phyloP scores from a whole-genome alignment of 2,888 invertebrate genomes.

The Orchesella flavescens region DNA sequence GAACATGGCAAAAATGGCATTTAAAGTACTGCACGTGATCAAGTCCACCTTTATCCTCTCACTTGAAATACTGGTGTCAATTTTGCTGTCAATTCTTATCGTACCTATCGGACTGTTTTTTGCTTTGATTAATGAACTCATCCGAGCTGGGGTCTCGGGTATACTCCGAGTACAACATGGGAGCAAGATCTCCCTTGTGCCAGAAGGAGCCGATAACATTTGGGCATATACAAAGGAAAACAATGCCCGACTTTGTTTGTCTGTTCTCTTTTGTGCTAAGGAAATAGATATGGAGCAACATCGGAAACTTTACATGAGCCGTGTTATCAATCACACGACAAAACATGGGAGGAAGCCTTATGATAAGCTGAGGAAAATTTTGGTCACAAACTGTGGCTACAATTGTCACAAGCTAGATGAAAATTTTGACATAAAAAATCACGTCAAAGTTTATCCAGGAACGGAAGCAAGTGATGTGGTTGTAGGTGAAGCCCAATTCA shows the following conservation, averaged over 20 bases:
- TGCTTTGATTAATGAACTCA: slow-evolving; percentile 61
- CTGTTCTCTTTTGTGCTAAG: slow-evolving; percentile 53
- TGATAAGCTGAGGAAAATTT: slow-evolving; percentile 66
- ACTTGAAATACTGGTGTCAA: slow-evolving; percentile 61
- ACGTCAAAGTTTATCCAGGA: slow-evolving; percentile 53
- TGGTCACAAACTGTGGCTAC: slow-evolving; percentile 62
- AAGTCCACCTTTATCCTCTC: slow-evolving; percentile 28
- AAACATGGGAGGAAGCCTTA: slow-evolving; percentile 61
- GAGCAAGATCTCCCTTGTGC: slow-evolving; percentile 41
- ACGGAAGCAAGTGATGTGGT: slow-evolving; percentile 7
- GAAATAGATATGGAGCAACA: slow-evolving; percentile 56
- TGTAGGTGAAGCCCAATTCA: slow-evolving; percentile 59
- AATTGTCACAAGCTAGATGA: slow-evolving; percentile 64
- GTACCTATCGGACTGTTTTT: slow-evolving; percentile 52
- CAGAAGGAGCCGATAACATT: slow-evolving; percentile 66
- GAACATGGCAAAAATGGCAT: slow-evolving; percentile 29
- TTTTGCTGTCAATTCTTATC: slow-evolving; percentile 59
- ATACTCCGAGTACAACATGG: slow-evolving; percentile 42
- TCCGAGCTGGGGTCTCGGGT: slow-evolving; percentile 54
- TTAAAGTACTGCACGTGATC: slow-evolving; percentile 26
- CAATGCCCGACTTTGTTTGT: slow-evolving; percentile 65
- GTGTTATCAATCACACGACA: slow-evolving; percentile 58
- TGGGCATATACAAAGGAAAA: slow-evolving; percentile 67
- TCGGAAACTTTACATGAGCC: slow-evolving; percentile 47
- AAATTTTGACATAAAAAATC: slow-evolving; percentile 64